Conservation (phyloP, 2,888 invertebrate species). For the Leptura quadrifasciata region DNA sequence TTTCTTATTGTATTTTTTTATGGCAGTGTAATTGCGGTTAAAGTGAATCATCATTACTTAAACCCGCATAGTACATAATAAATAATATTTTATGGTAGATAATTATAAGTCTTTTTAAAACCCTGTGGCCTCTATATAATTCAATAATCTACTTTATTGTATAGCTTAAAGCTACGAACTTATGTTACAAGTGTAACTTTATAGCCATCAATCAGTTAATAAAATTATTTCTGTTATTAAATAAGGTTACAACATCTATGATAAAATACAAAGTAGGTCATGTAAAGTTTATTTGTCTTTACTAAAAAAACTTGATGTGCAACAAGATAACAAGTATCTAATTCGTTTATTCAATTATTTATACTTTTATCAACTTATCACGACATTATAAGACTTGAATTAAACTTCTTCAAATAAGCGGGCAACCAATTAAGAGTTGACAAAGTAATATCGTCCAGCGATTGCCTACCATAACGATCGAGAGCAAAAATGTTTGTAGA, state of each 20-base stretch:
- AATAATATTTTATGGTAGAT: constrained; percentile 19
- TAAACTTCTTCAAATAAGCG: no score
- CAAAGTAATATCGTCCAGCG: no score
- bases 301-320: background rate
- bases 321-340: no score
- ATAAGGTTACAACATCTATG: background rate
- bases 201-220: background rate
- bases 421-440: no score
- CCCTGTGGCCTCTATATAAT: constrained; percentile 8
- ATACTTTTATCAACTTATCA: no score
- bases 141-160: constrained; percentile 11
- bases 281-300: background rate
- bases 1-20: background rate
- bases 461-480: no score
- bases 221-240: constrained; percentile 7
- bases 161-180: background rate
- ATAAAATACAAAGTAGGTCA: background rate
- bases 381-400: no score
- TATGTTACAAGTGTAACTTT: background rate
- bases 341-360: no score
- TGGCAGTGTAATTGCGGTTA: background rate
- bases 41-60: constrained; percentile 4
- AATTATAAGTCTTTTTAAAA: constrained; percentile 15
- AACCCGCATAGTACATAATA: constrained; percentile 7
- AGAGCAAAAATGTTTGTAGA: no score